These are phyloP conservation scores for Lasioglossum pauxillum DNA, from an alignment of 2,888 invertebrate species.

Conservation along the genomic window DNA sequence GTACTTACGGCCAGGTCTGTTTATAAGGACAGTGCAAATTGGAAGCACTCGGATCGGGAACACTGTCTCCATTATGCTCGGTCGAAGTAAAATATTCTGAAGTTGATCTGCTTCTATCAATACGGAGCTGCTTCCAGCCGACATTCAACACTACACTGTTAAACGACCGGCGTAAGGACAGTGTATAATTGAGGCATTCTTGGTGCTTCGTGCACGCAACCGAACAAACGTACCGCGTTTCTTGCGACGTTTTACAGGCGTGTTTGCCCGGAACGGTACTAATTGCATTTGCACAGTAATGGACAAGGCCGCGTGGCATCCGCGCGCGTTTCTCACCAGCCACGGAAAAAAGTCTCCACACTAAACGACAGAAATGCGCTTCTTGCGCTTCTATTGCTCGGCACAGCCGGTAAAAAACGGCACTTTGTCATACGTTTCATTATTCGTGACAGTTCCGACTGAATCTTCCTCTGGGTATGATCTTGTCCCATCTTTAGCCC, in stretches of 20 bases:
- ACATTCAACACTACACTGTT: background rate
- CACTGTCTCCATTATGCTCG: slow-evolving; percentile 5
- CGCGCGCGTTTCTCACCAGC: slow-evolving; percentile 57
- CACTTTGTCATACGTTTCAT: background rate
- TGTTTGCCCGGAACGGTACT: slow-evolving; percentile 74
- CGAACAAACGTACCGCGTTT: slow-evolving; percentile 63
- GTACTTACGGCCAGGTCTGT: background rate
- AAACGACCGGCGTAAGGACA: slow-evolving; percentile 16
- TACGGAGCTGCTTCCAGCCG: slow-evolving; percentile 9
- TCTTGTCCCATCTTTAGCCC: background rate
- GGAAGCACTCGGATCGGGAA: background rate
- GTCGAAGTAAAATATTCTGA: background rate
- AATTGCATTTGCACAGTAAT: slow-evolving; percentile 81
- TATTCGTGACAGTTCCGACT: background rate
- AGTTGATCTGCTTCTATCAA: background rate
- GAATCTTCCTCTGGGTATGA: background rate
- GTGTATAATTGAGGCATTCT: slow-evolving; percentile 66
- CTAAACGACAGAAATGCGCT: slow-evolving; percentile 44
- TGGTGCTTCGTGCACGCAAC: slow-evolving; percentile 42
- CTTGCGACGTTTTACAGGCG: slow-evolving; percentile 55
- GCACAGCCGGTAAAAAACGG: background rate
- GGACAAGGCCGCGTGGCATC: slow-evolving; percentile 72
- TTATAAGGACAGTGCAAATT: background rate
- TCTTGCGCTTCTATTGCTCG: slow-evolving; percentile 45
- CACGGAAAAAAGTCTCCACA: slow-evolving; percentile 43